Percentiles rank a stretch among this genome's conserved stretches.
phyloP scores from a whole-genome alignment of 2,797 vertebrate genomes.

The Cirrhinus mrigala region DNA sequence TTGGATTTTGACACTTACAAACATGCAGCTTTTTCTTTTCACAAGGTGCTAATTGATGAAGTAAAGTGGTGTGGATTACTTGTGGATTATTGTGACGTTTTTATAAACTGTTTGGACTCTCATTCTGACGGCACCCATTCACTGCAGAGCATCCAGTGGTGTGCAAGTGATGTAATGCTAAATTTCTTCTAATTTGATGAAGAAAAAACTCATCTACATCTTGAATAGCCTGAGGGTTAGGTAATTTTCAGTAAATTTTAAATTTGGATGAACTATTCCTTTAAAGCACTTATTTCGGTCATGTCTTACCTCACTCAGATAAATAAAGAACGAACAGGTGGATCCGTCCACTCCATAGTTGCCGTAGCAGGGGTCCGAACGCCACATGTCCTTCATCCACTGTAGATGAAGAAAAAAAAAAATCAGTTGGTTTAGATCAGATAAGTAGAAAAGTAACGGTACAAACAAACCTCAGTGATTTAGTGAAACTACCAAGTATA shows the following conservation, averaged over 20 bases:
- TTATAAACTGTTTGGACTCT: not conserved
- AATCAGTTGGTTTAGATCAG: not conserved
- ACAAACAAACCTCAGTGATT: too few species aligned
- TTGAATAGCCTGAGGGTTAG: not conserved
- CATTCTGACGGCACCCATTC: not conserved
- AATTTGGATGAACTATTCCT: too few species aligned
- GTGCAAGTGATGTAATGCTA: not conserved
- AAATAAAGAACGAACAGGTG: conserved; percentile 97
- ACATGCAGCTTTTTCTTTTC: not conserved
- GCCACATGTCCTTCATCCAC: conserved; percentile 99
- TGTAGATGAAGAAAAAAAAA: conserved; percentile 67
- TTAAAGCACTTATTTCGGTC: too few species aligned
- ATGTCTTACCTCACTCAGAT: conserved; percentile 95
- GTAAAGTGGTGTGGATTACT: too few species aligned
- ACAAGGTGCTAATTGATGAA: too few species aligned
- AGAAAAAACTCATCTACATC: not conserved
- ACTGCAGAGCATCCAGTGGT: not conserved
- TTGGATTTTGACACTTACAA: not conserved
- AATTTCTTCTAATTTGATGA: not conserved
- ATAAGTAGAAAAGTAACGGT: not conserved
- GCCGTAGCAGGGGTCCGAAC: conserved; percentile 91
- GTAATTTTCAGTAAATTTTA: not conserved
- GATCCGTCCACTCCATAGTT: conserved; percentile 98
- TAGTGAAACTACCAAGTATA: not conserved
- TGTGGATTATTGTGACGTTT: not conserved